These are phyloP conservation scores for Pogonognathellus flavescens DNA, from an alignment of 1,140 invertebrate genomes.

Conservation along the genomic window DNA sequence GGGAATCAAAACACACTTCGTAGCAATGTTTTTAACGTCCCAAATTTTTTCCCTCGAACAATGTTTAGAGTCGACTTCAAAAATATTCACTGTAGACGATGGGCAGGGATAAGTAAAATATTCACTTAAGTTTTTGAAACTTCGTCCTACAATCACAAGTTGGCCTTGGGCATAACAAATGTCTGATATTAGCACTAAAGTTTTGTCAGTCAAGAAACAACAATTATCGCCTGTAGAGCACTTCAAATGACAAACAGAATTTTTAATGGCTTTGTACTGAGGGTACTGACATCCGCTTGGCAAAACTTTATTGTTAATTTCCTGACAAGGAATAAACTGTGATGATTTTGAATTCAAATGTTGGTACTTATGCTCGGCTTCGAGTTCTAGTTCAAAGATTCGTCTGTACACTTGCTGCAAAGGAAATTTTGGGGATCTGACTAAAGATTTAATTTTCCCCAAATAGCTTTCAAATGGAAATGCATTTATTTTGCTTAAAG, in stretches of 20 bases:
- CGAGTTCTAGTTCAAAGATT: neutral
- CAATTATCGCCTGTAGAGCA: neutral
- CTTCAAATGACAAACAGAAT: too few species aligned
- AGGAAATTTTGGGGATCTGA: neutral
- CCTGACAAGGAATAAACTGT: neutral
- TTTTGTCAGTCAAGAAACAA: neutral
- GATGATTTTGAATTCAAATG: neutral
- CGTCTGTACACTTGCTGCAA: slow-evolving; percentile 41
- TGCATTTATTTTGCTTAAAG: slow-evolving; percentile 8
- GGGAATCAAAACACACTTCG: neutral
- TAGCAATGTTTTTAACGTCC: neutral
- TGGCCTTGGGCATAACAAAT: neutral
- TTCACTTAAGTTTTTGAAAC: neutral
- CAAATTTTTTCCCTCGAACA: too few species aligned
- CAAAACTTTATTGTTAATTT: neutral
- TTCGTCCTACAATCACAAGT: neutral
- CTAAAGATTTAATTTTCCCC: slow-evolving; percentile 65
- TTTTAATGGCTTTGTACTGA: neutral
- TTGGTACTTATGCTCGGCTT: neutral
- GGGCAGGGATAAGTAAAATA: neutral
- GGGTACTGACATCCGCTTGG: neutral
- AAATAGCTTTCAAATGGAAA: slow-evolving; percentile 66
- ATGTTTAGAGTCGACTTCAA: too few species aligned
- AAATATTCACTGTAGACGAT: neutral
- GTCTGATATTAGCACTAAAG: neutral